A percentile compares a stretch with the other conserved stretches of the same genome.
Conservation (phyloP, 2,797 vertebrate genomes). For the Halcyon leucocephala region DNA sequence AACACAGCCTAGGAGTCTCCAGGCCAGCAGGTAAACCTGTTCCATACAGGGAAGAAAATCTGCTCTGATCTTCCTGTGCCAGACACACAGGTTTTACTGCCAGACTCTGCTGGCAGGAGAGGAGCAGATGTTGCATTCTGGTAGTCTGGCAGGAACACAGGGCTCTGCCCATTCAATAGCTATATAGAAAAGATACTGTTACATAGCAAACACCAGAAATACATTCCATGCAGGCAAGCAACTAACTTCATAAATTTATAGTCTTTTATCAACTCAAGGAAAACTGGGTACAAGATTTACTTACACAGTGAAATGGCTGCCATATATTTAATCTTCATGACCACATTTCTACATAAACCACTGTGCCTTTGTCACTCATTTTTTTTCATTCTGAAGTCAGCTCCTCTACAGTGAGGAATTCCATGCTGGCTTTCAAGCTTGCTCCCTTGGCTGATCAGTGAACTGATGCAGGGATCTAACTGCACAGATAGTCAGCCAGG, state of each 20-base stretch:
- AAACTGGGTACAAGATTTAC: not conserved
- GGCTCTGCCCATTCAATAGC: not conserved
- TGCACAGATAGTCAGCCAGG: not conserved
- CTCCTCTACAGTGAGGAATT: not conserved
- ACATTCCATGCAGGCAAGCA: not conserved
- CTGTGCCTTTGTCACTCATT: not conserved
- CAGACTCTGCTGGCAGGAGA: not conserved
- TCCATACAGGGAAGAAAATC: not conserved
- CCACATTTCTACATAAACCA: not conserved
- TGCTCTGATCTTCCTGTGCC: not conserved
- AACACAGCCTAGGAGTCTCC: not conserved
- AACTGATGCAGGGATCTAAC: not conserved
- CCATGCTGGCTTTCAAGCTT: not conserved
- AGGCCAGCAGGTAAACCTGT: slow-evolving; percentile 1
- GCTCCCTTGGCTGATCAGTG: not conserved
- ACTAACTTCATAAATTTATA: not conserved
- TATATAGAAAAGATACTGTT: not conserved
- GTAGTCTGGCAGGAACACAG: not conserved
- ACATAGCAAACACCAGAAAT: not conserved
- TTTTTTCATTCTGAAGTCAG: not conserved
- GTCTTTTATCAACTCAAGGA: not conserved
- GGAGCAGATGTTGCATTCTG: slow-evolving; percentile 31
- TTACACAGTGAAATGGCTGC: not conserved
- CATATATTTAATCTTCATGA: not conserved
- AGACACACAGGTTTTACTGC: not conserved